These are phyloP conservation scores for Rugalucina vietnamica DNA, from an alignment of 2,888 invertebrate genomes.

Conservation along the genomic window DNA sequence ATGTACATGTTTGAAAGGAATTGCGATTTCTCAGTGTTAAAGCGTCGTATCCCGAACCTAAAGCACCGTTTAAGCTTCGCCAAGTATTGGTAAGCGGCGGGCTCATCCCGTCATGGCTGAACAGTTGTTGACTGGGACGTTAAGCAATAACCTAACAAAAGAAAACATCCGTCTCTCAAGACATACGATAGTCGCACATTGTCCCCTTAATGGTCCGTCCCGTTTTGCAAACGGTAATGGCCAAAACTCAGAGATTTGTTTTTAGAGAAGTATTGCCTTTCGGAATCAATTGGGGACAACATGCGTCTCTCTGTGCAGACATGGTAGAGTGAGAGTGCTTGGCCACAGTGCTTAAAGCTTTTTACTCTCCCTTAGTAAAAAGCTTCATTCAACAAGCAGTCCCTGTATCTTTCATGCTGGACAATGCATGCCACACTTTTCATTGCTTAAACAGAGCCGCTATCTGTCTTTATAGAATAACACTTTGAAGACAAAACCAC, in stretches of 20 bases:
- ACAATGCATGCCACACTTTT: background rate
- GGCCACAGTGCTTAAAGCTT: background rate
- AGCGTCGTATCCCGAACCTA: too few species aligned
- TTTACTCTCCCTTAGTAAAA: background rate
- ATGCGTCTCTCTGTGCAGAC: background rate
- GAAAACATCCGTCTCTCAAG: too few species aligned
- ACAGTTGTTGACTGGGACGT: too few species aligned
- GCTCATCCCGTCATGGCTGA: too few species aligned
- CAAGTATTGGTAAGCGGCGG: too few species aligned
- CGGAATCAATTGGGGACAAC: background rate
- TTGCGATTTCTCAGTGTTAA: too few species aligned
- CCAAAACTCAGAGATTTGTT: background rate
- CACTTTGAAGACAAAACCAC: conserved; percentile 3
- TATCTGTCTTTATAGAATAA: conserved; percentile 6
- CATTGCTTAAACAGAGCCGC: background rate
- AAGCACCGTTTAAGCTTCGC: too few species aligned
- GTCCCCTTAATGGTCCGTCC: too few species aligned
- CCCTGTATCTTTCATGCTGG: background rate
- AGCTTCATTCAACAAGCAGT: background rate
- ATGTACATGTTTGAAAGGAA: too few species aligned
- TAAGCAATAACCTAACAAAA: too few species aligned
- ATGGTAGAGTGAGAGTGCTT: background rate
- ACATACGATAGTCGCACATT: too few species aligned
- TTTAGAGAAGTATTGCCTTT: background rate
- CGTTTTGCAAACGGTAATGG: too few species aligned